Evolutionary conservation across 2,888 invertebrate genomes (phyloP), one percentile per base, ranked within the genome.

Genomic region (Ypsolopha sequella): DNA sequence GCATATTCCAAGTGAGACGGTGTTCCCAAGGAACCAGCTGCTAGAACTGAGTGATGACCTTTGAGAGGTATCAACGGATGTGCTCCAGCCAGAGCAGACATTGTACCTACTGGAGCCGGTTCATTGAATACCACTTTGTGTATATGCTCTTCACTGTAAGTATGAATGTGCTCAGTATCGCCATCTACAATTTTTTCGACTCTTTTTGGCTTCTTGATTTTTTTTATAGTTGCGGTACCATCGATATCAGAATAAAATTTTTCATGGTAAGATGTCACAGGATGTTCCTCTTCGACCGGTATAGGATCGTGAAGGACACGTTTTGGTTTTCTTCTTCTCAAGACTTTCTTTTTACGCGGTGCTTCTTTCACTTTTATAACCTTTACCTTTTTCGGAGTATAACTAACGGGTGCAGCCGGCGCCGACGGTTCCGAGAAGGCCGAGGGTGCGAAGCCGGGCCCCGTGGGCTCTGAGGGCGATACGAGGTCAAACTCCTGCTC

Each of bases 151-250:
- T 87, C 87, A 55, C 80, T 87, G 55, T 85, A 87, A 0, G 86
- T 86, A 58, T 87, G 87, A 56, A 87, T 84, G 55, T 87, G 87
- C 66, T 87, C 87, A 56, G 81, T 85, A 61, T 87, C 79, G 53
- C 87, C 87, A 54, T 87, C 87, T 56, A 87, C 73, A 57, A 85
- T 86, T 72, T 87, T 87, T 68, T 87, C 87, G 46, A 87, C 75
- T 59, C 87, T 73, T 62, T 78, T 85, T 49, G 87, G 87, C 66
- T 80, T 86, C 56, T 65, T 81, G 9, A 81, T 68, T 63, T 80
- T 87, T 60, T 71, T 78, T 50, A 87, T 75, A 35, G 81, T 82
- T 41, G 78, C 78, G n/a, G 79, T 65, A 52, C 77, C 75, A 56
- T 80, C 76, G n/a, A 86, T 56, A 54, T 87, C 87, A 0, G 87